These are phyloP conservation scores for Tethea ocularis DNA, from an alignment of 2,888 invertebrate species.

Conservation along the genomic window DNA sequence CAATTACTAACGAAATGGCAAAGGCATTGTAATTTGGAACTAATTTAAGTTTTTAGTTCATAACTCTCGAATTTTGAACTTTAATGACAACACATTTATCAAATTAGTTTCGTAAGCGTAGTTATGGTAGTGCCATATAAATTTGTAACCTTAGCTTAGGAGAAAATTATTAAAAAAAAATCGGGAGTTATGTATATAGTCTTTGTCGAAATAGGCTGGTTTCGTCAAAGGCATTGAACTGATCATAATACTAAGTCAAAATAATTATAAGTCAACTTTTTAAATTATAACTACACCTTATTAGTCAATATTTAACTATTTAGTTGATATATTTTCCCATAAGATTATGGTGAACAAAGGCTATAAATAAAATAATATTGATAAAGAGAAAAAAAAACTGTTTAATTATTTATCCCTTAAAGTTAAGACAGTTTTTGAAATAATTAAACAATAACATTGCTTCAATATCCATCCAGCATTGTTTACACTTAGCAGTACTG, in stretches of 20 bases:
- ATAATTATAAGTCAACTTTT: conserved; percentile 23
- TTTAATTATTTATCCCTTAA: conserved; percentile 41
- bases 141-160: conserved; percentile 11
- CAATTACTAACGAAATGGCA: conserved; percentile 35
- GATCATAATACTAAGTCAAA: conserved; percentile 14
- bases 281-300: conserved; percentile 37
- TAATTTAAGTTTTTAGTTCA: conserved; percentile 19
- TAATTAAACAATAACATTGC: conserved; percentile 11
- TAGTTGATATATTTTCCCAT: conserved; percentile 26
- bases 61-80: conserved; percentile 37
- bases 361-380: conserved; percentile 36
- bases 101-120: conserved; percentile 22
- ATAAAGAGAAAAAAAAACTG: conserved; percentile 35
- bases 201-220: conserved; percentile 36
- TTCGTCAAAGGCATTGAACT: conserved; percentile 35
- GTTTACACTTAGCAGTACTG: too few relatives aligned
- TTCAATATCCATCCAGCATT: too few relatives aligned
- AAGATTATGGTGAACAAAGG: conserved; percentile 51
- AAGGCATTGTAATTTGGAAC: conserved; percentile 46
- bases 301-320: conserved; percentile 43
- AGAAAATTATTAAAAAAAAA: conserved; percentile 22
- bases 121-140: conserved; percentile 53
- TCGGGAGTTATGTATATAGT: conserved; percentile 40
- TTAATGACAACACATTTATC: background rate
- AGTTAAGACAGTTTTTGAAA: conserved; percentile 5